phyloP scores from a whole-genome alignment of 2,797 vertebrate genomes.

The Crypturellus tataupa region DNA sequence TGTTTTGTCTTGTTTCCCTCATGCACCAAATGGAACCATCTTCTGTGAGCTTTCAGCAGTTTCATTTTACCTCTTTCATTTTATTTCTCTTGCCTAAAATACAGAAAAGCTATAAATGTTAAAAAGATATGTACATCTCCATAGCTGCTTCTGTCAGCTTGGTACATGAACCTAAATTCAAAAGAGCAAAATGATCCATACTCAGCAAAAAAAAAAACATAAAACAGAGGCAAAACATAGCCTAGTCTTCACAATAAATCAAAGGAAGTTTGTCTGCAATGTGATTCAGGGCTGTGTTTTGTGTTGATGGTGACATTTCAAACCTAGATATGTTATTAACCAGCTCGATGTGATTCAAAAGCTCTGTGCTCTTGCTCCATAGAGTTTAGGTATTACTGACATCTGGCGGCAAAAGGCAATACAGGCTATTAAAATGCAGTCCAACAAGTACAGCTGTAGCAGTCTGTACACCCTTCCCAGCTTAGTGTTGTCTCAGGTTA shows the following conservation, averaged over 20 bases:
- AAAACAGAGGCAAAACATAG: background rate
- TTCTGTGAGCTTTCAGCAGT: background rate
- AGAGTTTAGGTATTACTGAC: conserved; percentile 21
- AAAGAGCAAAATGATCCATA: background rate
- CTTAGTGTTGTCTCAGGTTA: rapidly evolving
- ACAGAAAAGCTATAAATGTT: background rate
- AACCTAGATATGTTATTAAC: background rate
- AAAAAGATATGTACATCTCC: background rate
- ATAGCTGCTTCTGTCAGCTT: background rate
- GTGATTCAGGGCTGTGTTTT: rapidly evolving
- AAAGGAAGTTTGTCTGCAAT: background rate
- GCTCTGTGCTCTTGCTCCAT: rapidly evolving
- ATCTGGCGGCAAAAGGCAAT: conserved; percentile 19
- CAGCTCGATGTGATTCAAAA: background rate
- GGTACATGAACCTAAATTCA: background rate
- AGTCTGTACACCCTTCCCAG: rapidly evolving
- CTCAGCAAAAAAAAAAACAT: background rate
- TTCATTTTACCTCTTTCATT: background rate
- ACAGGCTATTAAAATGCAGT: background rate
- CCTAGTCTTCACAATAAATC: background rate
- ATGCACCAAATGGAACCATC: background rate
- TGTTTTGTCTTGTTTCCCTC: background rate
- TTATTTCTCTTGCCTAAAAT: background rate
- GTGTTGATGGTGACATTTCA: background rate
- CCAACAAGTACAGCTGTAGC: background rate